Evolutionary conservation across 2,888 invertebrate species (phyloP), one percentile per base, ranked within the genome.

Genomic region (Tipula confusa): DNA sequence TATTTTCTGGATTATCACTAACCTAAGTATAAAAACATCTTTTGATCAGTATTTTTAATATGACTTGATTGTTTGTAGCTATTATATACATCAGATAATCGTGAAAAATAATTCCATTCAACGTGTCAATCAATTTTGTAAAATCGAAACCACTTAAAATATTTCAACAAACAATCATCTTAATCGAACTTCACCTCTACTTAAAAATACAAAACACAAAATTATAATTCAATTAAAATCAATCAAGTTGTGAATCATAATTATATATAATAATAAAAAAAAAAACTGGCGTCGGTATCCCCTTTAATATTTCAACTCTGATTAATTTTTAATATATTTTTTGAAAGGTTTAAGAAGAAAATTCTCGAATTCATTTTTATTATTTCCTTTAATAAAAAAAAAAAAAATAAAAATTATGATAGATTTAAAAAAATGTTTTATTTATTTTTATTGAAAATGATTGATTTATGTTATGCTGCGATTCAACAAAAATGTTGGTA

Each of bases 181-280:
- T 64, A 64, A 24, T 64, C 64, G 64, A 64, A 64, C 64, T 64
- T 64, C 64, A 64, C 64, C 64, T 64, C 64, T 64, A 64, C 64
- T 64, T 64, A 9, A 64, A 64, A 64, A 64, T 64, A 64, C n/a
- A 24, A 64, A 64, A 64, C 1, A 24, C 7, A 24, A 64, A 64
- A 18, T 24, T 64, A 64, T 64, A 64, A 64, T 64, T 64, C 64
- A 64, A 64, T 64, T 64, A 64, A 64, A 64, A 64, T 64, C 64
- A 64, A 64, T 64, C 64, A 64, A 64, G 24, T 64, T 64, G 24
- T 64, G 64, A 64, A 64, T 64, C 64, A 64, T 64, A 64, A 64
- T 64, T 64, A 64, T 24, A 64, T 24, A n/a, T 24, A 64, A 24
- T 64, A 64, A 24, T 11, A 64, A 24, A 24, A 64, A 24, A 2